Evolutionary conservation across 2,797 vertebrate species (phyloP).

Genomic region (Myotis planiceps): DNA sequence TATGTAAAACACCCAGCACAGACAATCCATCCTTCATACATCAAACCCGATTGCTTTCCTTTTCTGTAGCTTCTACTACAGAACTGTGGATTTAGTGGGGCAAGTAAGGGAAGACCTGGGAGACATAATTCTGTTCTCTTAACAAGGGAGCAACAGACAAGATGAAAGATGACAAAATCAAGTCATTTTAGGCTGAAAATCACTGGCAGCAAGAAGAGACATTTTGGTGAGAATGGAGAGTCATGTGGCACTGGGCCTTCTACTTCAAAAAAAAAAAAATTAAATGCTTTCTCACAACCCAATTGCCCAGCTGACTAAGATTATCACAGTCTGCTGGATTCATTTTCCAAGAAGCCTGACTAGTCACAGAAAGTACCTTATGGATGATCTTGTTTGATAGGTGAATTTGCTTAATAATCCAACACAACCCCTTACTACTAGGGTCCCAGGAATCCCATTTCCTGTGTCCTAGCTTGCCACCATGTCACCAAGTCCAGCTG

Average conservation of each 20-base stretch:
- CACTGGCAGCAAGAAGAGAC: neutral
- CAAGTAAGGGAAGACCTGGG: neutral
- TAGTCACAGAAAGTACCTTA: neutral
- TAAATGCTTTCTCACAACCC: neutral
- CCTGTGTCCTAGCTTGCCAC: neutral
- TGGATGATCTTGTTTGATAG: neutral
- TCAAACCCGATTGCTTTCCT: neutral
- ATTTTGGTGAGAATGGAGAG: neutral
- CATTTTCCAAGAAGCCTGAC: neutral
- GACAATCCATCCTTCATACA: neutral
- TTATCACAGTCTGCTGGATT: neutral
- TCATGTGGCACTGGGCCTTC: neutral
- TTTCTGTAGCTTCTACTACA: neutral
- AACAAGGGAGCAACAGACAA: neutral
- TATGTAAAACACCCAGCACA: neutral
- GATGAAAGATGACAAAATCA: neutral
- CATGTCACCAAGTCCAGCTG: neutral
- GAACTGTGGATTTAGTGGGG: neutral
- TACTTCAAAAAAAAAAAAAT: neutral
- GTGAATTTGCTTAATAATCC: neutral
- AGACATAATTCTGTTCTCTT: neutral
- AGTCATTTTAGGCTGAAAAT: neutral
- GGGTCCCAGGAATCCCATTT: neutral
- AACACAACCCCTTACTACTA: neutral
- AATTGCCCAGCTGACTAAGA: neutral